These are phyloP conservation scores for Zenarchopterus dispar DNA, from an alignment of 2,797 vertebrate genomes.

Conservation along the genomic window DNA sequence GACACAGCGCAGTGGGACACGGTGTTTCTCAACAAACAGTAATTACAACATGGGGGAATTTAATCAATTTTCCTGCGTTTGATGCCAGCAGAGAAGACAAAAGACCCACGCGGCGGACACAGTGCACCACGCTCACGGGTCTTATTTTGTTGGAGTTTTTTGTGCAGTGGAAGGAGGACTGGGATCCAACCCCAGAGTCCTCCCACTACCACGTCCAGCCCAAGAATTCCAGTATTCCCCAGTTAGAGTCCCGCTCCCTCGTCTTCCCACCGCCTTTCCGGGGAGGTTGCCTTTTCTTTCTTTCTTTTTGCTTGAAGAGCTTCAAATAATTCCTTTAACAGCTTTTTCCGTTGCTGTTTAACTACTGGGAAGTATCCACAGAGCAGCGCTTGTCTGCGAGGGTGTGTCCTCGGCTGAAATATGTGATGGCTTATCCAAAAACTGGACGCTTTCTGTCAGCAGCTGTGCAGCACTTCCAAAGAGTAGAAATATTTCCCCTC, in stretches of 20 bases:
- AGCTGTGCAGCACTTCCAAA: not conserved
- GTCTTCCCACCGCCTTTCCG: conserved; percentile 68
- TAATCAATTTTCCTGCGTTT: conserved; percentile 29
- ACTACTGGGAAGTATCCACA: conserved; percentile 22
- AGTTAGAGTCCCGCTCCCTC: conserved; percentile 26
- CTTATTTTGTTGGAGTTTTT: conserved; percentile 20
- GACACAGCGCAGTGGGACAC: conserved; percentile 45
- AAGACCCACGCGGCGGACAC: conserved; percentile 31
- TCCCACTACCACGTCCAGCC: conserved; percentile 53
- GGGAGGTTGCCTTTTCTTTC: conserved; percentile 43
- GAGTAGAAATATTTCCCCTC: not conserved
- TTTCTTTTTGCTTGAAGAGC: not conserved
- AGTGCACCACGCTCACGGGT: not conserved
- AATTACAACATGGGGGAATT: conserved; percentile 62
- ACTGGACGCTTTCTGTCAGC: not conserved
- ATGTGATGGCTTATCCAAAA: conserved; percentile 1
- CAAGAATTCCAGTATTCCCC: conserved; percentile 64
- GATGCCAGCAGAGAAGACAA: conserved; percentile 31
- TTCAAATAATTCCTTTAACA: conserved; percentile 33
- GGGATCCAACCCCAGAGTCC: conserved; percentile 18
- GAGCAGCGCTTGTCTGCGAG: conserved; percentile 39
- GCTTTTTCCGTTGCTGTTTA: conserved; percentile 26
- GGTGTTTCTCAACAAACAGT: conserved; percentile 52
- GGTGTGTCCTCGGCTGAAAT: conserved; percentile 26
- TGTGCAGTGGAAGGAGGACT: conserved; percentile 6